phyloP scores from a whole-genome alignment of 1,140 invertebrate genomes.

The Ruditapes philippinarum region DNA sequence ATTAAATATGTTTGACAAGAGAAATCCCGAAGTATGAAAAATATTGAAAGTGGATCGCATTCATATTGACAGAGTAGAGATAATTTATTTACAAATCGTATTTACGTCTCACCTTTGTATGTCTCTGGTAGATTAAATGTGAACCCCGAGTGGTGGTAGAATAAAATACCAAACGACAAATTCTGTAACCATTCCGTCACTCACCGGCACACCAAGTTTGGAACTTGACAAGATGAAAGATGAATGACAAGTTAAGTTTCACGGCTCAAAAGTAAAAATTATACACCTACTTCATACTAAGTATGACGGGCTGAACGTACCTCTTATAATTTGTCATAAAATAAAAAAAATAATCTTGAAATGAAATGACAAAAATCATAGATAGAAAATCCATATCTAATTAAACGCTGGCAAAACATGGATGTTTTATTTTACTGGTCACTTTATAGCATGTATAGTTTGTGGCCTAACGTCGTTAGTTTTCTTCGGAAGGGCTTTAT shows the following conservation, averaged over 20 bases:
- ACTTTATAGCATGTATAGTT: too few species aligned
- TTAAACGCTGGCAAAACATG: too few species aligned
- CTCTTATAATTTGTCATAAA: too few species aligned
- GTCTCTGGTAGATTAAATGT: slow-evolving; percentile 24
- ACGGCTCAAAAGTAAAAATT: neutral
- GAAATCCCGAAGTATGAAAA: slow-evolving; percentile 37
- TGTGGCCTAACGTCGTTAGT: too few species aligned
- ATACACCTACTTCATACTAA: too few species aligned
- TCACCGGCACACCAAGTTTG: neutral
- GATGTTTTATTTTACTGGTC: too few species aligned
- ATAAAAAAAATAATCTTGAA: too few species aligned
- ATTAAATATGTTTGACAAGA: slow-evolving; percentile 24
- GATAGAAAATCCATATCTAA: too few species aligned
- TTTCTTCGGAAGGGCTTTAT: too few species aligned
- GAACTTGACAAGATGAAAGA: neutral
- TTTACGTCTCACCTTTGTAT: slow-evolving; percentile 31
- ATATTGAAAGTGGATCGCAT: slow-evolving; percentile 14
- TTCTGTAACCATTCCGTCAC: neutral
- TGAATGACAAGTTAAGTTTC: neutral
- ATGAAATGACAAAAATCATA: too few species aligned
- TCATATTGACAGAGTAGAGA: slow-evolving; percentile 8
- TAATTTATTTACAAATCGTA: slow-evolving; percentile 41
- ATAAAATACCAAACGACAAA: slow-evolving; percentile 19
- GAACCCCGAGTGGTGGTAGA: slow-evolving; percentile 24
- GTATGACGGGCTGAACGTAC: too few species aligned